Conservation (phyloP, 2,797 vertebrate genomes). For the Valencia hispanica region DNA sequence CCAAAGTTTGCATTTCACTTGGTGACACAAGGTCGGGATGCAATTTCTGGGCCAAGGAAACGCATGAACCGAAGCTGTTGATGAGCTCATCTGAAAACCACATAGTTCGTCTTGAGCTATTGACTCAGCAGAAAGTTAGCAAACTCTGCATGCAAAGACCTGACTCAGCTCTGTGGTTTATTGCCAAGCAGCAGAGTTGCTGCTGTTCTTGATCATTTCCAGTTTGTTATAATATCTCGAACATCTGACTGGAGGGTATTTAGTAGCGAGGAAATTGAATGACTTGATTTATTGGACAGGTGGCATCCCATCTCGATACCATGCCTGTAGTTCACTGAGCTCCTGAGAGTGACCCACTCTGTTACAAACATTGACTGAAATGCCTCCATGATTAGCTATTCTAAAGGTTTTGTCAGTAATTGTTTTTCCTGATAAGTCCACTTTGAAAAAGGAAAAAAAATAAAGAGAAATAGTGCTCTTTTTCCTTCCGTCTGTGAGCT, state of each 20-base stretch:
- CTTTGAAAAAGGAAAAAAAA: not conserved
- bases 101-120: not conserved
- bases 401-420: not conserved
- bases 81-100: not conserved
- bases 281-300: not conserved
- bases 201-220: too few species aligned
- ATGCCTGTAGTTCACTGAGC: not conserved
- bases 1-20: not conserved
- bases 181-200: not conserved
- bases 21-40: not conserved
- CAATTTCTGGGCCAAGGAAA: not conserved
- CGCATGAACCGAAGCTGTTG: not conserved
- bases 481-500: not conserved
- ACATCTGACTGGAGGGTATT: not conserved
- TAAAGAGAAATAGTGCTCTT: not conserved
- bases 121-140: too few species aligned
- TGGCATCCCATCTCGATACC: not conserved
- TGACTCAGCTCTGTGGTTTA: not conserved
- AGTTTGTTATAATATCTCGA: not conserved
- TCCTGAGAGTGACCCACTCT: not conserved
- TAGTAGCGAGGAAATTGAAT: not conserved
- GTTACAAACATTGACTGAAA: not conserved
- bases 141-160: not conserved
- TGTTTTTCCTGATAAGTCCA: not conserved
- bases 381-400: not conserved